A percentile compares a stretch with the other conserved stretches of the same genome.
phyloP scores from a whole-genome alignment of 2,113 vertebrate genomes.

The Saguinus imperator region DNA sequence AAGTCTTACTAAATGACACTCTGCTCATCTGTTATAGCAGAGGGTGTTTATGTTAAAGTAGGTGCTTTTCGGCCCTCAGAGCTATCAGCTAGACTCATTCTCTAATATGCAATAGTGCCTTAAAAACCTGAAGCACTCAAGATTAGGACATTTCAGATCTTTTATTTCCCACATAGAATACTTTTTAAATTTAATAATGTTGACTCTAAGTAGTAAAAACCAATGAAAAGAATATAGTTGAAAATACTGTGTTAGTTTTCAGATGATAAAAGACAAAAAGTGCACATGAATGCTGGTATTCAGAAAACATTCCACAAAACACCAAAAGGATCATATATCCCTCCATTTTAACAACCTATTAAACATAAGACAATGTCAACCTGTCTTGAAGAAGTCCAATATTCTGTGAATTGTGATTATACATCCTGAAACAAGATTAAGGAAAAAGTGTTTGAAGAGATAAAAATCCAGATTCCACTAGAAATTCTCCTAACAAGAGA shows the following conservation, averaged over 20 bases:
- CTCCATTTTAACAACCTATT: not conserved
- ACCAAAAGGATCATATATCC: not conserved
- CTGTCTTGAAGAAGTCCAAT: constrained; percentile 5
- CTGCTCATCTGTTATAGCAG: not conserved
- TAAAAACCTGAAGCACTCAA: not conserved
- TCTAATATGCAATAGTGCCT: not conserved
- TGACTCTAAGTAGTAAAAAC: constrained; percentile 4
- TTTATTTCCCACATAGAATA: not conserved
- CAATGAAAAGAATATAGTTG: not conserved
- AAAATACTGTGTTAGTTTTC: constrained; percentile 41
- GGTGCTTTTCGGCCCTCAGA: not conserved
- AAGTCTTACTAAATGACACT: not conserved
- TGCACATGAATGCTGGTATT: not conserved
- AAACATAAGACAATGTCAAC: constrained; percentile 15
- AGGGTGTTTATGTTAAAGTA: not conserved
- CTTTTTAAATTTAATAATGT: not conserved
- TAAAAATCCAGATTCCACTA: not conserved
- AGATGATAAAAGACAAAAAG: constrained; percentile 48
- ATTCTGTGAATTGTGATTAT: not conserved
- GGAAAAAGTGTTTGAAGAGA: not conserved
- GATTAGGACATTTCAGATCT: not conserved
- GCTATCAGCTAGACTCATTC: not conserved
- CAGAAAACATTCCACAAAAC: not conserved
- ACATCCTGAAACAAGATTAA: not conserved
- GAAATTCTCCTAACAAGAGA: not conserved